phyloP scores from a whole-genome alignment of 2,113 vertebrate species.

The Upupa epops region DNA sequence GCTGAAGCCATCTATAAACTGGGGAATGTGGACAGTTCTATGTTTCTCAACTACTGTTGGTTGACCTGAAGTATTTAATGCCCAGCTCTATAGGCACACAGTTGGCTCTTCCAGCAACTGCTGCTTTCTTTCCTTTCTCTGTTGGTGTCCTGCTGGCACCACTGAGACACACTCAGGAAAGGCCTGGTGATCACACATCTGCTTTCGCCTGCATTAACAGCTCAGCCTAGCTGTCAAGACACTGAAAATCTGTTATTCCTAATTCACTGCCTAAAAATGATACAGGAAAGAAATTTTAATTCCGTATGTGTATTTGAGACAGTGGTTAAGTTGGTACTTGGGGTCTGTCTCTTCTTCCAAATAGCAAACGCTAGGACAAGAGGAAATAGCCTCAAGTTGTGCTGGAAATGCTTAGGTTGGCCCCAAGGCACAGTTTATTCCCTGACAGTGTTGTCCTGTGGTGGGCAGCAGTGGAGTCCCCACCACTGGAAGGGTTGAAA shows the following conservation, averaged over 20 bases:
- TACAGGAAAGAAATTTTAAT: neutral
- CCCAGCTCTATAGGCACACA: neutral
- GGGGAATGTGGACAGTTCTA: neutral
- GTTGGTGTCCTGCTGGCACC: neutral
- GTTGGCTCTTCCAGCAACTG: neutral
- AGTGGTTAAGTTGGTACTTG: neutral
- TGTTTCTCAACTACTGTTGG: neutral
- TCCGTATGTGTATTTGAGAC: accelerated
- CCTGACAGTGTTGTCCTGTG: no score
- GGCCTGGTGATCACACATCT: neutral
- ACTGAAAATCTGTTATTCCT: neutral
- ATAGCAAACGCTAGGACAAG: no score
- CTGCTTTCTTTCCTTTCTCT: neutral
- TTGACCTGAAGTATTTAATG: neutral
- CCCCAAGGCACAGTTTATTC: no score
- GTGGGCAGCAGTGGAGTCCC: no score
- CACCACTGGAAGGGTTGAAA: no score
- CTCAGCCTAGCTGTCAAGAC: neutral
- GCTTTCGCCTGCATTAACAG: neutral
- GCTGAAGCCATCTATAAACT: neutral
- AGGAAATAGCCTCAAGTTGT: no score
- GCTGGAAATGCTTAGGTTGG: no score
- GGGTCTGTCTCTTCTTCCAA: no score
- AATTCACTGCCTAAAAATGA: neutral
- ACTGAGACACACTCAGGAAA: neutral